Evolutionary conservation across 2,113 vertebrate species (phyloP).

Genomic region (Lasiurus borealis): DNA sequence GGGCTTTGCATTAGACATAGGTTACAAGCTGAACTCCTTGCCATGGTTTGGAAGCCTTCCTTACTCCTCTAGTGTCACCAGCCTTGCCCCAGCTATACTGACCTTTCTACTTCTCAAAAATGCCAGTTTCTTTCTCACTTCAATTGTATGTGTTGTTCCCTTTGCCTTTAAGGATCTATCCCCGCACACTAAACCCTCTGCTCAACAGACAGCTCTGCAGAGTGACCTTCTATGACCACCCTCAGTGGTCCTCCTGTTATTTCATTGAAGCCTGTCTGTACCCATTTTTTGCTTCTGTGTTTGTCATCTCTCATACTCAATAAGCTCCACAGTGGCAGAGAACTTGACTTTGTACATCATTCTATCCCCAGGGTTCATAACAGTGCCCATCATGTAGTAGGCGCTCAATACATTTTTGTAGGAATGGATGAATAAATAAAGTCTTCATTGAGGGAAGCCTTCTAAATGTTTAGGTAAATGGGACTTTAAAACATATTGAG

Average conservation of each 20-base stretch:
- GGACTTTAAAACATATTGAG: neutral
- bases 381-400: neutral
- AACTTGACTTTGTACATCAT: neutral
- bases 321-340: neutral
- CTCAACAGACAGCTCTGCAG: neutral
- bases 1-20: neutral
- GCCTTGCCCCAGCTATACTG: neutral
- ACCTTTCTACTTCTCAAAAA: constrained; percentile 12
- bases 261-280: neutral
- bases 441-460: neutral
- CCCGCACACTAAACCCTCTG: neutral
- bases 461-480: neutral
- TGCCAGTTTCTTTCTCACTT: neutral
- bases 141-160: neutral
- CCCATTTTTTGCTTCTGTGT: neutral
- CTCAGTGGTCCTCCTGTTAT: no score
- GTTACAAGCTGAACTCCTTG: neutral
- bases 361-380: neutral
- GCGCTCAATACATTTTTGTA: neutral
- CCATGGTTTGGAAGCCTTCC: neutral
- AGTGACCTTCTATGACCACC: neutral
- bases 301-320: neutral
- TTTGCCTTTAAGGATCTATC: neutral
- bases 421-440: neutral
- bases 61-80: neutral